phyloP scores from a whole-genome alignment of 23 tunicate species.

The Ascidia mentula region DNA sequence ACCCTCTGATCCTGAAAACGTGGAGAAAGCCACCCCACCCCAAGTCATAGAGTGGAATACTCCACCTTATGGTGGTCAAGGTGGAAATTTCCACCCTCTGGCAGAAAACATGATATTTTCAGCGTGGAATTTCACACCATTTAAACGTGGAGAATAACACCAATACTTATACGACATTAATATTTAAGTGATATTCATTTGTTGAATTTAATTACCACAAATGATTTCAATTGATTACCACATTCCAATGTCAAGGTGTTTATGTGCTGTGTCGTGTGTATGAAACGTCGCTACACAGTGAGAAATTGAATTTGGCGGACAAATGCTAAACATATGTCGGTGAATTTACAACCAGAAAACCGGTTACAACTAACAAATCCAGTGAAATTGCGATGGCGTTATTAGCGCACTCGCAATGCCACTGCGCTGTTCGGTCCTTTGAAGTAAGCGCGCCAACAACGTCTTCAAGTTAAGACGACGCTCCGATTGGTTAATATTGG shows the following conservation, averaged over 20 bases:
- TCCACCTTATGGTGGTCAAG: background rate
- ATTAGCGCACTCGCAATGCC: slow-evolving; percentile 3
- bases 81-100: slow-evolving; percentile 8
- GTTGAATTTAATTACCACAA: background rate
- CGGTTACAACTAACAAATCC: background rate
- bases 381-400: background rate
- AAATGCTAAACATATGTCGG: background rate
- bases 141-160: slow-evolving; percentile 8
- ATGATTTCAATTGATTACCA: too few relatives aligned
- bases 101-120: slow-evolving; percentile 6
- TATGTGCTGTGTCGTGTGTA: background rate
- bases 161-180: background rate
- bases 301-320: background rate
- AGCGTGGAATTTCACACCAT: slow-evolving; percentile 3
- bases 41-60: background rate
- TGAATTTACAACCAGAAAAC: background rate
- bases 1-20: background rate
- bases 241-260: background rate
- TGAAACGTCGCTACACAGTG: slow-evolving; percentile 3
- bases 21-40: slow-evolving; percentile 5
- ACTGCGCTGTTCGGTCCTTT: slow-evolving; percentile 1
- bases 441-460: background rate
- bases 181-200: slow-evolving; percentile 2
- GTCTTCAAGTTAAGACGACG: background rate
- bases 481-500: background rate